Conservation (phyloP, 2,888 invertebrate genomes). For the Ochropleura leucogaster region DNA sequence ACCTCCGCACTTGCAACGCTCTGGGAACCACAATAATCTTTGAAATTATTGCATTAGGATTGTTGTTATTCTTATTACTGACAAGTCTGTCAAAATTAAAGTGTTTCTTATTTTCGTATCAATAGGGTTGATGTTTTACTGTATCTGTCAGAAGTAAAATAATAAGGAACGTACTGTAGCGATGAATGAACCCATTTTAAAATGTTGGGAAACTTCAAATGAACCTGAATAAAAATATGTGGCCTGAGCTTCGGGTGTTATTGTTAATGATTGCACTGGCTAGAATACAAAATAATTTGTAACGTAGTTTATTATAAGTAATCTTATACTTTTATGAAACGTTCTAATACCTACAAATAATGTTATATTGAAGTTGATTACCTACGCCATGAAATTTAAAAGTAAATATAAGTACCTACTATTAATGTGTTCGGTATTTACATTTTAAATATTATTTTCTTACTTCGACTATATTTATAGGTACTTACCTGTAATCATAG, state of each 20-base stretch:
- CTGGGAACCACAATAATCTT: background rate
- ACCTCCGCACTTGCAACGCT: background rate
- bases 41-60: background rate
- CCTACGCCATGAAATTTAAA: constrained; percentile 7
- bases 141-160: background rate
- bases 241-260: background rate
- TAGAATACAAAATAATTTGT: constrained; percentile 14
- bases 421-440: background rate
- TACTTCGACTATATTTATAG: too few relatives aligned
- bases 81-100: background rate
- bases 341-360: constrained; percentile 1
- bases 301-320: background rate
- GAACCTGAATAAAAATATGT: constrained; percentile 2
- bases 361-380: constrained; percentile 2
- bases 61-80: background rate
- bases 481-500: too few relatives aligned
- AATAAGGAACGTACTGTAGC: background rate
- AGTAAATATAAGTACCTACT: constrained; percentile 10
- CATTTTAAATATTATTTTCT: background rate
- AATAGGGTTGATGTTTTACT: background rate
- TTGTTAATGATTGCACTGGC: constrained; percentile 13
- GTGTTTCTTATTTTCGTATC: background rate
- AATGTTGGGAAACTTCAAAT: background rate
- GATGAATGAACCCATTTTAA: constrained; percentile 44
- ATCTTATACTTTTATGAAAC: background rate